phyloP scores from a whole-genome alignment of 1,140 invertebrate genomes.

The Oryctes rhinoceros region DNA sequence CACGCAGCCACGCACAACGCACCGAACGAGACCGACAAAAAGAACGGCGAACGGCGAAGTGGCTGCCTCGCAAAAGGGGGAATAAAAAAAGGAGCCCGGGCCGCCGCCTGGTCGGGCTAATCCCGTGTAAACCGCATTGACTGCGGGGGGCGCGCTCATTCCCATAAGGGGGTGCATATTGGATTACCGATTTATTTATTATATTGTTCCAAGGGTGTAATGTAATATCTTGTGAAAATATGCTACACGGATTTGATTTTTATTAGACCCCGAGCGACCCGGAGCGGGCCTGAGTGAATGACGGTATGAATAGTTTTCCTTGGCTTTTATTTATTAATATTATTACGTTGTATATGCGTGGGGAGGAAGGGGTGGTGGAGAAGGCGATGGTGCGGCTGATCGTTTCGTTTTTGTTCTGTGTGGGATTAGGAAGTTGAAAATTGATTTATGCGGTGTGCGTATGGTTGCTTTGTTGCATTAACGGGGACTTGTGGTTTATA shows the following conservation, averaged over 20 bases:
- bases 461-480: background rate
- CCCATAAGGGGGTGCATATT: slow-evolving; percentile 57
- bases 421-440: slow-evolving; percentile 28
- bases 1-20: slow-evolving; percentile 27
- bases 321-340: slow-evolving; percentile 29
- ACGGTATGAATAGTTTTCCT: background rate
- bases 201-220: slow-evolving; percentile 56
- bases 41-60: background rate
- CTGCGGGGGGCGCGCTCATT: slow-evolving; percentile 51
- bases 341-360: background rate
- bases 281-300: slow-evolving; percentile 7
- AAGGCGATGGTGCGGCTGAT: background rate
- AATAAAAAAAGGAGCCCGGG: background rate
- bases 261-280: slow-evolving; percentile 30
- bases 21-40: background rate
- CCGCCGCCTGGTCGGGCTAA: slow-evolving; percentile 51
- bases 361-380: background rate
- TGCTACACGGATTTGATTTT: slow-evolving; percentile 58
- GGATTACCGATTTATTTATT: slow-evolving; percentile 59
- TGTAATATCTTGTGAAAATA: slow-evolving; percentile 56
- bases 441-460: slow-evolving; percentile 1
- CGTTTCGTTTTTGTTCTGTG: background rate
- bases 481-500: no score
- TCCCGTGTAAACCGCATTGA: slow-evolving; percentile 57
- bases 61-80: background rate